Conservation (phyloP, 2,888 invertebrate species). For the Athrips mouffetella region DNA sequence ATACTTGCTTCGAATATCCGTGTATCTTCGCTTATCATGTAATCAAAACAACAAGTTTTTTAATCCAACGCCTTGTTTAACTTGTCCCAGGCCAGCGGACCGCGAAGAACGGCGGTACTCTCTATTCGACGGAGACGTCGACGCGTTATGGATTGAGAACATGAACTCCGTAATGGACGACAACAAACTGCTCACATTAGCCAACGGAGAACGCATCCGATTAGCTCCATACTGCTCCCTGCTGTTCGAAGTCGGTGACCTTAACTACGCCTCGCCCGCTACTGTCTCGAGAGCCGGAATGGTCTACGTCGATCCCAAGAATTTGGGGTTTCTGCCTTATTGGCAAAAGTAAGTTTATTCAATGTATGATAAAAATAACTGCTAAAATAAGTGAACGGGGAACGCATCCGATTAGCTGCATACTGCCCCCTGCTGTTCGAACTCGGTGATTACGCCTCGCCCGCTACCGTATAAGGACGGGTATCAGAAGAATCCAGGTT, state of each 20-base stretch:
- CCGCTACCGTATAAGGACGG: too few species aligned
- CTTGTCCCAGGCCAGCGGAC: constrained; percentile 81
- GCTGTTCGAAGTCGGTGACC: constrained; percentile 93
- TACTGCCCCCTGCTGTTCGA: too few species aligned
- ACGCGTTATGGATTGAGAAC: constrained; percentile 97
- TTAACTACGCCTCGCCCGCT: constrained; percentile 94
- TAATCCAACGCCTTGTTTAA: too few species aligned
- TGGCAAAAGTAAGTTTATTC: constrained; percentile 80
- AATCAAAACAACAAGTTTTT: too few species aligned
- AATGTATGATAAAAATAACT: neutral
- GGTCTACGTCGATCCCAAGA: constrained; percentile 96
- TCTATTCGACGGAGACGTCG: constrained; percentile 95
- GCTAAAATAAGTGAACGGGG: too few species aligned
- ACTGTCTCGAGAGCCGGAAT: constrained; percentile 95
- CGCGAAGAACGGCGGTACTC: constrained; percentile 88
- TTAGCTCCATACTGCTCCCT: constrained; percentile 89
- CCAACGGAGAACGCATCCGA: constrained; percentile 93
- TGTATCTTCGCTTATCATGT: too few species aligned
- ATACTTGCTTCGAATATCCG: too few species aligned
- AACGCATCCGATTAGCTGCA: too few species aligned
- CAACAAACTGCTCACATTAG: constrained; percentile 91
- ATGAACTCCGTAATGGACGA: constrained; percentile 99
- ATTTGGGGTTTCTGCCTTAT: constrained; percentile 90
- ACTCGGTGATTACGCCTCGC: too few species aligned
- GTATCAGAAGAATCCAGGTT: too few species aligned